phyloP scores from a whole-genome alignment of 2,113 vertebrate genomes.

The Sorex fumeus region DNA sequence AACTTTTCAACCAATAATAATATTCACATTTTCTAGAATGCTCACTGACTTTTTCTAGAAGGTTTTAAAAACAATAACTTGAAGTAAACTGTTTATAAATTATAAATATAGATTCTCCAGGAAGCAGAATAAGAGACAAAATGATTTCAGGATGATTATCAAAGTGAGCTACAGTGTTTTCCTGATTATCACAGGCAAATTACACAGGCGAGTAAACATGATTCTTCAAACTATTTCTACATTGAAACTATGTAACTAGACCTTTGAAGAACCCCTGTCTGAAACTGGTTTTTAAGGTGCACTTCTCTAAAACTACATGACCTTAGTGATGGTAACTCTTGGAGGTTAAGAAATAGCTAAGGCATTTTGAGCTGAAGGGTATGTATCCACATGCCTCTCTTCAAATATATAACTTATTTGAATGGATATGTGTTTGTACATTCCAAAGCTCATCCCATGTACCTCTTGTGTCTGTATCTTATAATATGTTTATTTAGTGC shows the following conservation, averaged over 20 bases:
- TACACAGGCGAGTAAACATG: background rate
- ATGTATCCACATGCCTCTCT: background rate
- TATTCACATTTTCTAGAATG: background rate
- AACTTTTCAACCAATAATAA: background rate
- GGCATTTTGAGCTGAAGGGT: background rate
- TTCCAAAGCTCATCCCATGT: background rate
- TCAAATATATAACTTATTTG: background rate
- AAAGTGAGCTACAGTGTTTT: too few relatives aligned
- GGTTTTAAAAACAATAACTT: too few relatives aligned
- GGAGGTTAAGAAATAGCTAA: background rate
- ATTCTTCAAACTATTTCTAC: background rate
- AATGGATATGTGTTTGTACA: background rate
- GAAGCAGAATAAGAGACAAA: background rate
- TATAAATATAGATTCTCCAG: background rate
- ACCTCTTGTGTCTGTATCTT: background rate
- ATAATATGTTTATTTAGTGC: too few relatives aligned
- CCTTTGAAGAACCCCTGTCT: background rate
- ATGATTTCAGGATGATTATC: too few relatives aligned
- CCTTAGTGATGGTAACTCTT: background rate
- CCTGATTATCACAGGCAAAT: background rate
- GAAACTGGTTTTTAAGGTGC: background rate
- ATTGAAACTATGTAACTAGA: background rate
- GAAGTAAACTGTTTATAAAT: background rate
- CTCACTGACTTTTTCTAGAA: background rate
- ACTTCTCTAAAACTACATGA: background rate